Percentiles rank a stretch among this genome's conserved stretches.
Conservation (phyloP, 1,140 invertebrate species). For the Batillaria attramentaria region DNA sequence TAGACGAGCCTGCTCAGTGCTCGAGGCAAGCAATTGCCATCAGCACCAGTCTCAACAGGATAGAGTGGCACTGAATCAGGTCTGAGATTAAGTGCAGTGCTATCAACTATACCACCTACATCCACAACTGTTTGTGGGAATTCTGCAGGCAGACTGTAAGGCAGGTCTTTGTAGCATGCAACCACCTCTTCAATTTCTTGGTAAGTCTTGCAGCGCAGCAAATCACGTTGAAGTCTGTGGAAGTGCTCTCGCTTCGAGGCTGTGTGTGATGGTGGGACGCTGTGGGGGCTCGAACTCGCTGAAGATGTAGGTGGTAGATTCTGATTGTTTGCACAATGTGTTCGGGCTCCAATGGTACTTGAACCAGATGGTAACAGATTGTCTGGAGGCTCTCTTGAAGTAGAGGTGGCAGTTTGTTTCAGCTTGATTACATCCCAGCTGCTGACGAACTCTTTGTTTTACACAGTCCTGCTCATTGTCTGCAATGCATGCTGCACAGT, state of each 20-base stretch:
- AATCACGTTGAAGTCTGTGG: too few relatives aligned
- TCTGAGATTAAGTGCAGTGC: neutral
- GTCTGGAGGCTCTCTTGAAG: too few relatives aligned
- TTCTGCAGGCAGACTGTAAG: too few relatives aligned
- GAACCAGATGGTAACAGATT: too few relatives aligned
- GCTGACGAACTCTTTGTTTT: neutral
- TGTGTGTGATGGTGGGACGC: neutral
- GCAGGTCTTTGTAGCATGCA: neutral
- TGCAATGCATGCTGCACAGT: neutral
- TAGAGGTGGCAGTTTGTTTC: too few relatives aligned
- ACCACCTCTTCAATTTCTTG: neutral
- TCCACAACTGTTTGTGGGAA: neutral
- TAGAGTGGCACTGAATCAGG: neutral
- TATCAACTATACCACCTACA: neutral
- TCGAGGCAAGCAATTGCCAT: conserved; percentile 16
- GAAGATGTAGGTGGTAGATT: too few relatives aligned
- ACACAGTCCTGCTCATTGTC: neutral
- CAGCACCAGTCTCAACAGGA: neutral
- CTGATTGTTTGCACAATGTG: too few relatives aligned
- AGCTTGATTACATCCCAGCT: neutral
- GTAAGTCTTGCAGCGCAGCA: neutral
- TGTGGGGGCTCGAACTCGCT: too few relatives aligned
- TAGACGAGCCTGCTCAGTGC: neutral
- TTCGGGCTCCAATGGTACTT: too few relatives aligned
- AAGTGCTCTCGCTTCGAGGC: neutral